Conservation (phyloP, 37 sponge, comb jelly and placozoan genomes). For the Amphimedon queenslandica region DNA sequence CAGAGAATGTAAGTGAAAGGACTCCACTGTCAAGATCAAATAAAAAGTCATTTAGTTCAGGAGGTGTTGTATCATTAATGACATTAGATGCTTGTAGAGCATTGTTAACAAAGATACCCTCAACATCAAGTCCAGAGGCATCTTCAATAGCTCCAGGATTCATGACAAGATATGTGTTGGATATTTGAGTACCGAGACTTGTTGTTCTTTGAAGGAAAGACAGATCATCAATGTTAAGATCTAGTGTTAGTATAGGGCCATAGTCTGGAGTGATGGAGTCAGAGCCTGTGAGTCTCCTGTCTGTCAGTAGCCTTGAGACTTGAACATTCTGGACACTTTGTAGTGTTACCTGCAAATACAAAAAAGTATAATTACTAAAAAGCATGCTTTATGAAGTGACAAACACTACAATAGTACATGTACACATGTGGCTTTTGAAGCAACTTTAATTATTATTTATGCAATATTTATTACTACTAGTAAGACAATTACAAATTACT, state of each 20-base stretch:
- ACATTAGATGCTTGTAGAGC: conserved; percentile 58
- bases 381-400: no score
- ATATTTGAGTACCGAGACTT: conserved; percentile 28
- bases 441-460: no score
- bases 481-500: no score
- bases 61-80: conserved; percentile 48
- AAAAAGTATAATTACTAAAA: not conserved
- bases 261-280: conserved; percentile 32
- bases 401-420: no score
- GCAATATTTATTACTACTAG: no score
- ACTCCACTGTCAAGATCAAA: conserved; percentile 72
- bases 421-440: no score
- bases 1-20: conserved; percentile 60
- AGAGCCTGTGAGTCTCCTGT: not conserved
- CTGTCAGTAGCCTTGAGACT: not conserved
- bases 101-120: conserved; percentile 21
- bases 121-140: conserved; percentile 24
- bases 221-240: conserved; percentile 37
- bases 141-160: conserved; percentile 51
- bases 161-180: conserved; percentile 67
- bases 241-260: conserved; percentile 36
- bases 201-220: conserved; percentile 32
- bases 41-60: conserved; percentile 56
- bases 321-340: conserved; percentile 44
- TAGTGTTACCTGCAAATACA: conserved; percentile 6